Evolutionary conservation across 2,113 vertebrate genomes (phyloP).

Genomic region (Sander lucioperca): DNA sequence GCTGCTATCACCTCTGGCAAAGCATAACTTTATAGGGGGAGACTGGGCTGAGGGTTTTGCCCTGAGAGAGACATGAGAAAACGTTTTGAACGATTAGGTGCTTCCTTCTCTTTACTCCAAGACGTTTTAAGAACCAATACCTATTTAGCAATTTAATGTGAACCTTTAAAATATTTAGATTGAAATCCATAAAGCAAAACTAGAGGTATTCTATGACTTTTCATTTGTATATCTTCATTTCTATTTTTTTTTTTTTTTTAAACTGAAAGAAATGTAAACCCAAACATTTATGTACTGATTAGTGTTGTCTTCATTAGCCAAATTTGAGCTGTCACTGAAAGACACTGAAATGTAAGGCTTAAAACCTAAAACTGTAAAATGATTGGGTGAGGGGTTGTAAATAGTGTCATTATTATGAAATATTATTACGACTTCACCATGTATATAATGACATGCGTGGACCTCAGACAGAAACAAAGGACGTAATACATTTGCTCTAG

Average conservation of each 20-base stretch:
- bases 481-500: constrained; percentile 1
- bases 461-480: neutral
- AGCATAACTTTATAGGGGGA: neutral
- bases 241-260: no score
- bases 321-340: neutral
- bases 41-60: neutral
- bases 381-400: neutral
- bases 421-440: neutral
- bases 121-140: neutral
- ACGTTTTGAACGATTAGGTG: neutral
- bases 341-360: neutral
- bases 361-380: neutral
- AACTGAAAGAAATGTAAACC: neutral
- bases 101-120: neutral
- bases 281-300: neutral
- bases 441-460: neutral
- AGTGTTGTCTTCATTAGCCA: neutral
- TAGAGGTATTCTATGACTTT: no score
- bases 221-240: neutral
- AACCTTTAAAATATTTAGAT: neutral
- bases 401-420: neutral
- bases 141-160: neutral
- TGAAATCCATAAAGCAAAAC: neutral
- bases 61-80: neutral
- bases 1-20: neutral